Base-by-base conservation (phyloP, 2,888 invertebrate genomes). In the Orthosia gracilis region DNA sequence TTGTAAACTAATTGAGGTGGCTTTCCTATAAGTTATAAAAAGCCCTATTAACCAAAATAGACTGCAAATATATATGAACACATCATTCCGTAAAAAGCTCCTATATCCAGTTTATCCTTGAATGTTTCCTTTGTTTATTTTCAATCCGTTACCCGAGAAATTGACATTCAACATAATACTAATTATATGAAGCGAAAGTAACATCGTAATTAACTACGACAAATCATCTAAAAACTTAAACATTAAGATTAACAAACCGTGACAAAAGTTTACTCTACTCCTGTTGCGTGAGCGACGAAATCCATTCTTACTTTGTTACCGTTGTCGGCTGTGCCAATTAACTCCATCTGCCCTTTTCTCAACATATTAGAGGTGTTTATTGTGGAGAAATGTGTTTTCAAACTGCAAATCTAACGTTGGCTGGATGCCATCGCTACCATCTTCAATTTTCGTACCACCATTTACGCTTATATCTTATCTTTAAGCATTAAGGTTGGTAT, bases 201-300 rank as follows among this genome's bases (percentile, higher is more conserved):
- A 85, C 74, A 70, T 70, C 62, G 40, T 76, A 78, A 83, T 84
- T 83, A 67, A 74, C 80, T 78, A 71, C 74, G 79, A 89, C 84
- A 91, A 91, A 92, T 91, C 88, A 92, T 90, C 90, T 88, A 89
- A 92, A 84, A 94, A 93, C 93, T 92, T 90, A 92, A 92, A 90
- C 89, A 91, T 91, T 89, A 93, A 93, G 91, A 94, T 93, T 94
- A 94, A 94, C 94, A 95, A 94, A 94, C 94, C 94, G 89, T 94
- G 92, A 93, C 94, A 92, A 92, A 95, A 94, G 93, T 94, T 94
- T 92, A 92, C 93, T 94, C 91, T 92, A 92, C 93, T 94, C 92
- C 92, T 93, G 93, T 95, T 94, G 95, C 95, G 94, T 94, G 94
- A 94, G 92, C 92, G 90, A 88, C 90, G 89, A 94, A 95, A 95